These are phyloP conservation scores for Rhamphomyia laevipes DNA, from an alignment of 2,888 invertebrate genomes.

Conservation along the genomic window DNA sequence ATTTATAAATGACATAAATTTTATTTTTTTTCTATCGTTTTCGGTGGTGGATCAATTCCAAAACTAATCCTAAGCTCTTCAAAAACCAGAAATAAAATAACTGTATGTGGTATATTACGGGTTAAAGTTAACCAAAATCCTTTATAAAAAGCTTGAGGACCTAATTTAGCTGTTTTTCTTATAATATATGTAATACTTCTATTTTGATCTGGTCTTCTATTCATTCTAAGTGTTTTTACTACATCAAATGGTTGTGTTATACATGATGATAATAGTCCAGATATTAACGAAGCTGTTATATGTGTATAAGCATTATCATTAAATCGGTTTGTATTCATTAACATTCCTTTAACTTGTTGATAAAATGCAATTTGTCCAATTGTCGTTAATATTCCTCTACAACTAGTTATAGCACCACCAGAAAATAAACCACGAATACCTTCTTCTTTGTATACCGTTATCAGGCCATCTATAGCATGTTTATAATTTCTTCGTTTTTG, in stretches of 20 bases:
- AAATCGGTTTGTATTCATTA: constrained; percentile 61
- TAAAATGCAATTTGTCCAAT: constrained; percentile 96
- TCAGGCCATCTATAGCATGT: constrained; percentile 85
- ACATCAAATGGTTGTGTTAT: constrained; percentile 96
- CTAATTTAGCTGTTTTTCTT: constrained; percentile 71
- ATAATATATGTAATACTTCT: constrained; percentile 62
- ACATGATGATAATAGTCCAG: constrained; percentile 46
- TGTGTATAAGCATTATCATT: constrained; percentile 78
- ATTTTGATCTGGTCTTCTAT: constrained; percentile 84
- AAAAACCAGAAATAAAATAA: constrained; percentile 89
- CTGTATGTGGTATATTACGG: constrained; percentile 91
- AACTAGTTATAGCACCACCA: constrained; percentile 82
- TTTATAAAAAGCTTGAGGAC: constrained; percentile 90
- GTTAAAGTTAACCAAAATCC: constrained; percentile 95
- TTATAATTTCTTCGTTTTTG: constrained; percentile 89
- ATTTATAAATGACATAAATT: too few relatives aligned
- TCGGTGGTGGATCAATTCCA: constrained; percentile 38
- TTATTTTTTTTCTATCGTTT: too few relatives aligned
- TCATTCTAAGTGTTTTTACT: constrained; percentile 95
- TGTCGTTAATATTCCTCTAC: constrained; percentile 84
- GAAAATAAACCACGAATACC: constrained; percentile 71
- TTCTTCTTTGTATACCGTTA: constrained; percentile 68
- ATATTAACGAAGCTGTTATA: constrained; percentile 74
- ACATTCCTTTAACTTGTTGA: constrained; percentile 58
- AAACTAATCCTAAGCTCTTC: constrained; percentile 84